Evolutionary conservation across 1,140 invertebrate genomes (phyloP).

Genomic region (Aphis gossypii): DNA sequence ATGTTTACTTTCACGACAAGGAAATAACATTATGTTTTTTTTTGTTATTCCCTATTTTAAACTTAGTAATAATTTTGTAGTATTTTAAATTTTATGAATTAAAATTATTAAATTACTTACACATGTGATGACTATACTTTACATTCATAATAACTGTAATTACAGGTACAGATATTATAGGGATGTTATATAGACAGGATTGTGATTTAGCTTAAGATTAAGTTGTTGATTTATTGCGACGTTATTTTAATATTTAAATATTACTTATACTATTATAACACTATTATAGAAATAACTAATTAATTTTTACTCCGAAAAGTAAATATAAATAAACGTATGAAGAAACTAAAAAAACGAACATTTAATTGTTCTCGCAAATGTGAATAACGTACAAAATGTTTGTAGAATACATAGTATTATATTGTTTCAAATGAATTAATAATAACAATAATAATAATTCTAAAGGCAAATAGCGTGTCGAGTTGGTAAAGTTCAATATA

Average conservation of each 20-base stretch:
- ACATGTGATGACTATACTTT: no score
- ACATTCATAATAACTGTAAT: no score
- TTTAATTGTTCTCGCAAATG: background rate
- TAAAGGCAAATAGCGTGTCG: background rate
- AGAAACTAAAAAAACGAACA: background rate
- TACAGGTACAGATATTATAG: no score
- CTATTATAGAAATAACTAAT: background rate
- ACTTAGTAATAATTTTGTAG: background rate
- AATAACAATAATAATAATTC: background rate
- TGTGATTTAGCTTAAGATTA: background rate
- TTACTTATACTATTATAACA: no score
- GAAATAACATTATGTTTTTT: background rate
- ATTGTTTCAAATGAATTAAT: background rate
- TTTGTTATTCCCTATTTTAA: background rate
- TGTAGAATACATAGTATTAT: background rate
- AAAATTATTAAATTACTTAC: no score
- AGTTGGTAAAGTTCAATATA: background rate
- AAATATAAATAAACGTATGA: background rate
- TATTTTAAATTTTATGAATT: no score
- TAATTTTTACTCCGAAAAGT: background rate
- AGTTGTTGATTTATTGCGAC: background rate
- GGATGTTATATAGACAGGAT: background rate
- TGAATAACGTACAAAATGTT: background rate
- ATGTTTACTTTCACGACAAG: background rate
- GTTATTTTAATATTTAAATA: background rate